Conservation (phyloP, 1,140 invertebrate genomes). For the Semibalanus balanoides region DNA sequence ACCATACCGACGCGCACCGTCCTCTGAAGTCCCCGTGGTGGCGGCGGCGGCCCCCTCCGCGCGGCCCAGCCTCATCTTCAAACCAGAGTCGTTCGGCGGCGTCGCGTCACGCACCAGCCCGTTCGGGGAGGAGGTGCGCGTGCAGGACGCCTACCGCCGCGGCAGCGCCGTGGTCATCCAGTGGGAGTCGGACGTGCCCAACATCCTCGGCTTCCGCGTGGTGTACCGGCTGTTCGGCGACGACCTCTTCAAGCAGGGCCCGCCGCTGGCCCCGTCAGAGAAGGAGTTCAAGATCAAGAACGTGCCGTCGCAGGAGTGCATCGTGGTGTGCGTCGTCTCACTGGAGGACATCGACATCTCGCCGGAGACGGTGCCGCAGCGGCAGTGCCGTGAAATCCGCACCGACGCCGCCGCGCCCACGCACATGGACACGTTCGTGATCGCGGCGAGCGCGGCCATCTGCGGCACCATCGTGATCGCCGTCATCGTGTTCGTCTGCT, state of each 20-base stretch:
- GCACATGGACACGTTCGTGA: constrained; percentile 88
- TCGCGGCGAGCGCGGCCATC: constrained; percentile 80
- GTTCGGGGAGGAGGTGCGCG: constrained; percentile 52
- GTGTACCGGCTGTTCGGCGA: constrained; percentile 81
- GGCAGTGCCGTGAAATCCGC: constrained; percentile 73
- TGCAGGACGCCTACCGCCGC: constrained; percentile 67
- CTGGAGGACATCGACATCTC: constrained; percentile 70
- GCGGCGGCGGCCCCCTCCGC: too few relatives aligned
- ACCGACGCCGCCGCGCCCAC: constrained; percentile 62
- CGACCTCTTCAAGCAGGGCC: constrained; percentile 72
- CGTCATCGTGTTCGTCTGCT: constrained; percentile 65
- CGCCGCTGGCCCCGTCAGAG: constrained; percentile 68
- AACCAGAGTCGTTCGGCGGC: not conserved
- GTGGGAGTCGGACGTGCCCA: constrained; percentile 71
- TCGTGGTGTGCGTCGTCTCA: constrained; percentile 79
- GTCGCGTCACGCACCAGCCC: not conserved
- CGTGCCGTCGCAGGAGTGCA: constrained; percentile 75
- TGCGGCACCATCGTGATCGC: constrained; percentile 77
- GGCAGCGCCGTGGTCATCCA: constrained; percentile 77
- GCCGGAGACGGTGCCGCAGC: constrained; percentile 66
- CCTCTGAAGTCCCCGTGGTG: too few relatives aligned
- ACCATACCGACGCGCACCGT: not conserved
- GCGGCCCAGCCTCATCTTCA: not conserved
- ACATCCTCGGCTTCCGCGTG: constrained; percentile 72
- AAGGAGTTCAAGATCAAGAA: constrained; percentile 83